Conservation (phyloP, 2,797 vertebrate species). For the Tamandua tetradactyla region DNA sequence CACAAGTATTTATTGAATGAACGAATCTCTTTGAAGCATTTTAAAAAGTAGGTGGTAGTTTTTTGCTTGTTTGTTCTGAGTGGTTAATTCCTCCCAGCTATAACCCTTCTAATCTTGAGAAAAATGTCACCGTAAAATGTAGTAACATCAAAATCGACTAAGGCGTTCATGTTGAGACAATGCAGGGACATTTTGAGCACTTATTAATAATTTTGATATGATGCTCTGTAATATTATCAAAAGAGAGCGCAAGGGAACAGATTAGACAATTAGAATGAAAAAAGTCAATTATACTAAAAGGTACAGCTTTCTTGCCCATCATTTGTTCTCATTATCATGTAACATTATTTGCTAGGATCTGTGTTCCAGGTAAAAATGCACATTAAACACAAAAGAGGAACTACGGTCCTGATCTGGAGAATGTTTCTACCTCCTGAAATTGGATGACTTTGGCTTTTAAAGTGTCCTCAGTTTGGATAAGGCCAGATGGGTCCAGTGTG, state of each 20-base stretch:
- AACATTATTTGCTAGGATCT: background rate
- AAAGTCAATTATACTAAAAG: too few relatives aligned
- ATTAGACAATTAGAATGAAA: background rate
- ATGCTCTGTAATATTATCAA: background rate
- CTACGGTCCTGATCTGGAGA: background rate
- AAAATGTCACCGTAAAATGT: background rate
- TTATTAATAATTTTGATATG: background rate
- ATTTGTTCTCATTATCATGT: background rate
- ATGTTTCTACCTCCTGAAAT: background rate
- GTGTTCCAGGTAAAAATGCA: background rate
- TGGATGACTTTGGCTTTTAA: background rate
- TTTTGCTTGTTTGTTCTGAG: slow-evolving; percentile 6
- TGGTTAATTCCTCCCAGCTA: background rate
- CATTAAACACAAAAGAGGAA: background rate
- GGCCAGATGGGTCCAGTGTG: background rate
- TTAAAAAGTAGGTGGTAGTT: background rate
- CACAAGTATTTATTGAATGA: background rate
- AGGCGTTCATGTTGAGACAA: background rate
- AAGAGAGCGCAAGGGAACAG: background rate
- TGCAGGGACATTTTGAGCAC: background rate
- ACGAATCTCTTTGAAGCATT: background rate
- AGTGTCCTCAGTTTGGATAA: background rate
- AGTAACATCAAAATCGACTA: slow-evolving; percentile 14
- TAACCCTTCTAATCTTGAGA: slow-evolving; percentile 9
- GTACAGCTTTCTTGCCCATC: background rate